phyloP scores from a whole-genome alignment of 2,113 vertebrate genomes.

The Hipposideros armiger region DNA sequence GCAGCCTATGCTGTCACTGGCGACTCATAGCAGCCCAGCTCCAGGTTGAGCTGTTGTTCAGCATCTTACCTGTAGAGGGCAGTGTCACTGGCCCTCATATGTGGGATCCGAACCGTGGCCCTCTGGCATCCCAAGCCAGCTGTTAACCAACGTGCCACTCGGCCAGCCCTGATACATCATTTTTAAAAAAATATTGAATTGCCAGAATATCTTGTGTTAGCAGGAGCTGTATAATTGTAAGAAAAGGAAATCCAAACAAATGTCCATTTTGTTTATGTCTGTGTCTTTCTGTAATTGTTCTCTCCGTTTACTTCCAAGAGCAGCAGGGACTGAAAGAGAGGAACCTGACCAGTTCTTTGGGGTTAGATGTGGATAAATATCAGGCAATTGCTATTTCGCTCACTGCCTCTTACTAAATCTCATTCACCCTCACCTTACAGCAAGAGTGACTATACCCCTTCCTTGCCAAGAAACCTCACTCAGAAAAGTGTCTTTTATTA shows the following conservation, averaged over 20 bases:
- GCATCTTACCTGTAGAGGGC: no score
- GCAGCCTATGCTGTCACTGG: no score
- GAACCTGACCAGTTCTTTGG: neutral
- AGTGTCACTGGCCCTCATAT: no score
- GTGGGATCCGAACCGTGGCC: no score
- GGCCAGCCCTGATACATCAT: neutral
- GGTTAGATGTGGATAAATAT: neutral
- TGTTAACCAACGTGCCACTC: no score
- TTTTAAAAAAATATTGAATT: neutral
- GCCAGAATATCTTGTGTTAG: neutral
- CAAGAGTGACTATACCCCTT: neutral
- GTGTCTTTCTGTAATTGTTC: no score
- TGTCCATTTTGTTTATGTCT: neutral
- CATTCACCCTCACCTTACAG: neutral
- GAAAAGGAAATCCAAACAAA: neutral
- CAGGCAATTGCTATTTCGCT: neutral
- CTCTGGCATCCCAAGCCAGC: no score
- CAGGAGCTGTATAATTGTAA: neutral
- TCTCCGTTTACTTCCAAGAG: neutral
- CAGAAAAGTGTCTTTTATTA: neutral
- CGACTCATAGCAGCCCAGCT: no score
- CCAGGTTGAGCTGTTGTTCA: no score
- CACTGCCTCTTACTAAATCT: neutral
- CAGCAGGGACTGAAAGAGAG: neutral
- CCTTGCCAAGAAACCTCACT: neutral